phyloP scores from a whole-genome alignment of 1,140 invertebrate species.

The Palaemon carinicauda region DNA sequence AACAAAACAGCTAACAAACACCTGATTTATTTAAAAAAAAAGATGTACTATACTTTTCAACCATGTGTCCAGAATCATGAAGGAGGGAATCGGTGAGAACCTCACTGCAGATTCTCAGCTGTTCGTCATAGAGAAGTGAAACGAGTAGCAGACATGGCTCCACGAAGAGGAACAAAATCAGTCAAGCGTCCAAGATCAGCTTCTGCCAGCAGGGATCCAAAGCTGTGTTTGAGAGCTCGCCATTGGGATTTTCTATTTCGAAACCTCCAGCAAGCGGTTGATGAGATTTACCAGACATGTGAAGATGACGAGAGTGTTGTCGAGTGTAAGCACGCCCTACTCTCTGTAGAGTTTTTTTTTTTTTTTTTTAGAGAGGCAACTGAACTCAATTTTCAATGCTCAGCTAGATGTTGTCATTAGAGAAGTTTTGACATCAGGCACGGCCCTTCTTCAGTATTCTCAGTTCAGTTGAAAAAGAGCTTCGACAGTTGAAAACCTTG shows the following conservation, averaged over 20 bases:
- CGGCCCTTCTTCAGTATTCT: too few relatives aligned
- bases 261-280: slow-evolving; percentile 88
- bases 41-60: too few relatives aligned
- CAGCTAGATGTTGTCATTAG: too few relatives aligned
- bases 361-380: too few relatives aligned
- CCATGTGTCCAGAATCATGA: slow-evolving; percentile 13
- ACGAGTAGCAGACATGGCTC: slow-evolving; percentile 34
- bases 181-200: slow-evolving; percentile 43
- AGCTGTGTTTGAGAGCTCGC: slow-evolving; percentile 63
- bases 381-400: too few relatives aligned
- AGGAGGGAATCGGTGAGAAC: slow-evolving; percentile 19
- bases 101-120: slow-evolving; percentile 35
- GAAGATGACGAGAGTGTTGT: slow-evolving; percentile 73
- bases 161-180: slow-evolving; percentile 18
- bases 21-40: too few relatives aligned
- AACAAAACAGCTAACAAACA: too few relatives aligned
- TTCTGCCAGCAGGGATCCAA: slow-evolving; percentile 35
- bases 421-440: too few relatives aligned
- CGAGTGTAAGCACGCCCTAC: slow-evolving; percentile 74
- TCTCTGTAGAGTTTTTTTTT: too few relatives aligned
- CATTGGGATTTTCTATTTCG: slow-evolving; percentile 96
- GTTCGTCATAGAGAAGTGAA: slow-evolving; percentile 36
- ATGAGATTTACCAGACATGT: slow-evolving; percentile 75
- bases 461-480: too few relatives aligned
- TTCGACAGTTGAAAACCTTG: too few relatives aligned